Base-by-base conservation (phyloP, 2,888 invertebrate genomes). In the Mactromeris polynyma region DNA sequence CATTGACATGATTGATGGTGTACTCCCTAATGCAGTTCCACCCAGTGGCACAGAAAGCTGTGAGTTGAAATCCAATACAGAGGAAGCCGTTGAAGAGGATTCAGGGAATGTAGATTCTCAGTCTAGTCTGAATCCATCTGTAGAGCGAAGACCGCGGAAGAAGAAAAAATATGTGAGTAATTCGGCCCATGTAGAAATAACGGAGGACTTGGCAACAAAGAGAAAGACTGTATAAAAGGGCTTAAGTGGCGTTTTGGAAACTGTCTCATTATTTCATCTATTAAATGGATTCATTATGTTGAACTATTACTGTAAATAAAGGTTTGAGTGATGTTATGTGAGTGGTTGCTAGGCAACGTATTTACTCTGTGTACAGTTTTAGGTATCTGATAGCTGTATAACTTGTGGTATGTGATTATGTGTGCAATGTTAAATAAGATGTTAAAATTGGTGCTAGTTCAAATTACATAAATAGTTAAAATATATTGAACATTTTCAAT, bases 1-100 rank as follows among this genome's bases (percentile, higher is more conserved):
- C n/a, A 86, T 83, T 89, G 89, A 89, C 38, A 58, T 42, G 73
- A 31, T 86, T 2, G 89, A 89, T 73, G 86, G 89, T 38, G 64
- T 40, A 7, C 42, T 89, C 54, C 89, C 89, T 19, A 89, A 89
- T 73, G 51, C 64, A 7, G 81, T 85, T 42, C 46, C 78, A 6
- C 33, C 14, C 21, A 69, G n/a, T 38, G 51, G 64, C 21, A 79
- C 79, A 69, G 81, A 64, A 21, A 86, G 31, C 42, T n/a, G 26
- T 3, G 79, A 79, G n/a, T 42, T n/a, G 21, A 79, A 46, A 36
- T 26, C 42, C 11, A 14, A 21, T 26, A 21, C n/a, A 14, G 26
- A 36, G 11, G 31, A 77, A 26, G 2, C 42, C 26, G 40, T 42
- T n/a, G 46, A 79, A 42, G 11, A 7, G 46, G 21, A 26, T 79